phyloP scores from a whole-genome alignment of 2,888 invertebrate genomes.

The Erebia epiphron region DNA sequence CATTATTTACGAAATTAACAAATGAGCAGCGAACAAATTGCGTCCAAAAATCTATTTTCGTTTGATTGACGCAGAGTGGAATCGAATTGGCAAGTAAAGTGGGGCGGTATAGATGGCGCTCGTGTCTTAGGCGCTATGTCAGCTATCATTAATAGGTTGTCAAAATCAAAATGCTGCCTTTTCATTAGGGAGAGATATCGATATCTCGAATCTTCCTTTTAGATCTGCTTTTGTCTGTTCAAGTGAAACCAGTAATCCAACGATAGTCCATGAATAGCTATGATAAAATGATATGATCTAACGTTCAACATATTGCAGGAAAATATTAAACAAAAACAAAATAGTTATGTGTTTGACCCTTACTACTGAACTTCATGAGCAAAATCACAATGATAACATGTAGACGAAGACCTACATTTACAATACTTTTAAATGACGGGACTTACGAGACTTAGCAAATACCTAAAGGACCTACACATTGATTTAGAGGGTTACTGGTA shows the following conservation, averaged over 20 bases:
- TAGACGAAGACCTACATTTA: too few relatives aligned
- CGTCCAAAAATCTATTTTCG: conserved; percentile 45
- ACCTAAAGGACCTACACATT: too few relatives aligned
- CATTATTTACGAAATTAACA: conserved; percentile 42
- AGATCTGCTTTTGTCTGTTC: background rate
- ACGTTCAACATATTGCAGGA: too few relatives aligned
- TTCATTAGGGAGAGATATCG: conserved; percentile 31
- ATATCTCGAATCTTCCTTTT: background rate
- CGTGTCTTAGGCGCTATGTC: conserved; percentile 45
- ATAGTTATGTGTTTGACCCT: too few relatives aligned
- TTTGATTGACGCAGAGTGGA: conserved; percentile 48
- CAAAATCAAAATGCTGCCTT: conserved; percentile 48
- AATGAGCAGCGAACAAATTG: conserved; percentile 40
- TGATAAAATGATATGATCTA: too few relatives aligned
- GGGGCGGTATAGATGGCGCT: conserved; percentile 50
- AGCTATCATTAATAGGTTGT: conserved; percentile 57
- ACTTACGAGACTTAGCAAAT: too few relatives aligned
- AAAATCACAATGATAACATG: too few relatives aligned
- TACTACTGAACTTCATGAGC: too few relatives aligned
- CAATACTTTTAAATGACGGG: too few relatives aligned
- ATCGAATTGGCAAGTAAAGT: conserved; percentile 53
- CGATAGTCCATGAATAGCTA: too few relatives aligned
- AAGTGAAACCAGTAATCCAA: background rate
- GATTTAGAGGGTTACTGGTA: too few relatives aligned
- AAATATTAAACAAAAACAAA: too few relatives aligned